A percentile compares a stretch with the other conserved stretches of the same genome.
These are phyloP conservation scores for Salvelinus fontinalis DNA, from an alignment of 2,113 vertebrate species.

Conservation along the genomic window DNA sequence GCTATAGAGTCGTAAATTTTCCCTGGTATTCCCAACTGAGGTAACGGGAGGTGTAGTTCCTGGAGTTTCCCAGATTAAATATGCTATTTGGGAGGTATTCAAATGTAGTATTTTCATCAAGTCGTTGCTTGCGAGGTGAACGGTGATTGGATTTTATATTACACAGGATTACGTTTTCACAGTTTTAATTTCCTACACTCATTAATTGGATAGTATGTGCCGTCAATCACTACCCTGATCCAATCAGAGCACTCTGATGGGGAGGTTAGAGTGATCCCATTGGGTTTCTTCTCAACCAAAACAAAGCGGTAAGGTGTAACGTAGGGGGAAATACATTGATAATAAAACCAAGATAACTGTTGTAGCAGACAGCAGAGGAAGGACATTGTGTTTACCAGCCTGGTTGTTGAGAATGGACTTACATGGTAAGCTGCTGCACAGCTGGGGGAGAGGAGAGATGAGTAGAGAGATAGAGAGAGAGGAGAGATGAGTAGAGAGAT, in stretches of 20 bases:
- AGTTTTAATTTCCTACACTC: background rate
- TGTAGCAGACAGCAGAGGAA: conserved; percentile 35
- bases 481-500: background rate
- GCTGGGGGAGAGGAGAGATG: background rate
- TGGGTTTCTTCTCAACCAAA: background rate
- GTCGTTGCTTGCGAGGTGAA: too few species aligned
- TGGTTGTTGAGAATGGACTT: background rate
- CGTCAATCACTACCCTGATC: background rate
- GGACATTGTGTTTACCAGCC: background rate
- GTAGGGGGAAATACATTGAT: conserved; percentile 29
- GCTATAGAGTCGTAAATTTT: too few species aligned
- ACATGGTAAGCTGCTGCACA: background rate
- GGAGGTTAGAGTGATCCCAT: conserved; percentile 42
- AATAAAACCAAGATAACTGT: background rate
- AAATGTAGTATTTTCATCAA: too few species aligned
- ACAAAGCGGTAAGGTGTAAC: background rate
- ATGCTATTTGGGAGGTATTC: too few species aligned
- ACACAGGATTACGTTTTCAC: background rate
- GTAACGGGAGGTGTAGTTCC: too few species aligned
- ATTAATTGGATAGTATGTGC: background rate
- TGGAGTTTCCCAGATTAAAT: too few species aligned
- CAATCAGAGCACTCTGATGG: conserved; percentile 38
- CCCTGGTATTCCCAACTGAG: too few species aligned
- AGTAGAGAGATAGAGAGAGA: background rate
- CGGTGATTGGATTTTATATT: too few species aligned